A percentile compares a stretch with the other conserved stretches of the same genome.
phyloP scores from a whole-genome alignment of 1,140 invertebrate species.

The Listronotus oregonensis region DNA sequence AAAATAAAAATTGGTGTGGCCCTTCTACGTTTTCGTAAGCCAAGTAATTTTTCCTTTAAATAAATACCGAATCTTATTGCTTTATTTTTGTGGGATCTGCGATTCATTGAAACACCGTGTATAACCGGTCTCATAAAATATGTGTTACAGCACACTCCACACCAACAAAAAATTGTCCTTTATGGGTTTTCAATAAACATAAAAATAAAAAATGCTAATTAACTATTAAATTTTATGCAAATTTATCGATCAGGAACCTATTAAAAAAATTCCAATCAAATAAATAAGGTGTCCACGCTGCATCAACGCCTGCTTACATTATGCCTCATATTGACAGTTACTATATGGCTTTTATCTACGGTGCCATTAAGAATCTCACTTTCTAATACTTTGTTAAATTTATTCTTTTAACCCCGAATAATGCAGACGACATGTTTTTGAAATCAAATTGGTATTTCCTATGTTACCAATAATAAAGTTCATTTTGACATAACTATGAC shows the following conservation, averaged over 20 bases:
- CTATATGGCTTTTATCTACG: slow-evolving; percentile 20
- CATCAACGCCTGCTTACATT: slow-evolving; percentile 17
- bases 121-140: too few relatives aligned
- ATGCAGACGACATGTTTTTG: background rate
- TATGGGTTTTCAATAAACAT: slow-evolving; percentile 12
- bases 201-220: slow-evolving; percentile 15
- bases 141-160: background rate
- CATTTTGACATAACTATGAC: too few relatives aligned
- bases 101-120: too few relatives aligned
- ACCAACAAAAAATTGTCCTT: slow-evolving; percentile 1
- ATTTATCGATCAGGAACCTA: slow-evolving; percentile 19
- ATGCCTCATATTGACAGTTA: slow-evolving; percentile 18
- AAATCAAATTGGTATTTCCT: too few relatives aligned
- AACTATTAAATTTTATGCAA: slow-evolving; percentile 20
- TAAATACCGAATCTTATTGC: too few relatives aligned
- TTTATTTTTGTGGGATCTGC: too few relatives aligned
- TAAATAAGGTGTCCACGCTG: slow-evolving; percentile 7
- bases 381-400: slow-evolving; percentile 21
- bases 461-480: too few relatives aligned
- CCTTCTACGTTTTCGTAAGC: too few relatives aligned
- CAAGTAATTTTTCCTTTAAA: too few relatives aligned
- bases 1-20: too few relatives aligned
- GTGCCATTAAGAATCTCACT: slow-evolving; percentile 18
- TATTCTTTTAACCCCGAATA: slow-evolving; percentile 11
- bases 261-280: slow-evolving; percentile 19